Conservation (phyloP, 2,113 vertebrate species). For the Pygoscelis antarcticus region DNA sequence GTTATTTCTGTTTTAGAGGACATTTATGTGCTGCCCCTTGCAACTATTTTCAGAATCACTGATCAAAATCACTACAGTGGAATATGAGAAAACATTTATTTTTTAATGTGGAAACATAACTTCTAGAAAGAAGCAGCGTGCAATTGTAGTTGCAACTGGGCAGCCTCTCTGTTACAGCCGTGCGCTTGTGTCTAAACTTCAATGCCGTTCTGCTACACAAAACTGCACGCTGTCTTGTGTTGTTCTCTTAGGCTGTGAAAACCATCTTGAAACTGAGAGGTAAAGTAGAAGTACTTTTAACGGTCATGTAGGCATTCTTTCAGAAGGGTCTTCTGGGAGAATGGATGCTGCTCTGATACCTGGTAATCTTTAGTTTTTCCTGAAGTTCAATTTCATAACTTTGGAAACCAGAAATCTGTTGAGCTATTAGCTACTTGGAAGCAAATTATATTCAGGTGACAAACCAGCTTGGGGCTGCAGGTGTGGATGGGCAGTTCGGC, state of each 20-base stretch:
- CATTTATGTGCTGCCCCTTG: background rate
- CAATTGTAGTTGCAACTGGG: background rate
- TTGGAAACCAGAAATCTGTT: background rate
- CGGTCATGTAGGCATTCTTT: background rate
- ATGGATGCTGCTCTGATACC: background rate
- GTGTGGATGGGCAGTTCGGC: background rate
- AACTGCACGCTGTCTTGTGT: background rate
- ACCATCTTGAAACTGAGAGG: background rate
- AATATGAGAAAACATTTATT: background rate
- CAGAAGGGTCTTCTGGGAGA: background rate
- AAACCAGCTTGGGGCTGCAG: background rate
- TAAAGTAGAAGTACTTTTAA: background rate
- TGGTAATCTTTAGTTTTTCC: background rate
- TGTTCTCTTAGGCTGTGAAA: background rate
- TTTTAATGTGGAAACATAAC: background rate
- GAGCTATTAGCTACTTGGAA: background rate
- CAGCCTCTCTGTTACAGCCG: background rate
- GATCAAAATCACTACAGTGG: background rate
- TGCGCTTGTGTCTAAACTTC: background rate
- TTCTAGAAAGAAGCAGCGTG: background rate
- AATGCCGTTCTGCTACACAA: background rate
- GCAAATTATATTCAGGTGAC: background rate
- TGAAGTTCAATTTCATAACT: background rate
- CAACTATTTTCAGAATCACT: background rate
- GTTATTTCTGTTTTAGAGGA: background rate